These are phyloP conservation scores for Echeneis naucrates DNA, from an alignment of 2,797 vertebrate species.

Conservation along the genomic window DNA sequence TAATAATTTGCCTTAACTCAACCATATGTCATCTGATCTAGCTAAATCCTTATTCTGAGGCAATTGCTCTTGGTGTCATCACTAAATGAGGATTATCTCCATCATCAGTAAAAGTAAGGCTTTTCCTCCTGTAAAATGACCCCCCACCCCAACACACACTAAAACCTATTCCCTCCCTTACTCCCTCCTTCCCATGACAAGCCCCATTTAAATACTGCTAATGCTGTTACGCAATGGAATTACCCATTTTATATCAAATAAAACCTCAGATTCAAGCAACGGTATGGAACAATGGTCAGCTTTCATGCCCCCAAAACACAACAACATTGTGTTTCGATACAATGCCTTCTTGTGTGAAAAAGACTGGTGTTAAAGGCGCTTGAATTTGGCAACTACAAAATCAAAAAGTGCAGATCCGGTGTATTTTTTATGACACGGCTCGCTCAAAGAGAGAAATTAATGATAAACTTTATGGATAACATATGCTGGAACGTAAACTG, in stretches of 20 bases:
- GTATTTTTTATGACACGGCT: slow-evolving; percentile 67
- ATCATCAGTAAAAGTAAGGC: slow-evolving; percentile 65
- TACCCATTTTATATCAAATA: slow-evolving; percentile 78
- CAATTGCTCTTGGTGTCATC: slow-evolving; percentile 59
- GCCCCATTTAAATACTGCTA: slow-evolving; percentile 73
- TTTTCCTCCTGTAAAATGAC: slow-evolving; percentile 69
- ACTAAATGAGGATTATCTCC: slow-evolving; percentile 69
- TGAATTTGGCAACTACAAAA: slow-evolving; percentile 37
- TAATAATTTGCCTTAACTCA: slow-evolving; percentile 45
- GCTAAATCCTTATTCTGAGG: slow-evolving; percentile 61
- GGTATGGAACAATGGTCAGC: slow-evolving; percentile 69
- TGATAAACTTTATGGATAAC: slow-evolving; percentile 72
- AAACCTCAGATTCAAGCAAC: slow-evolving; percentile 72
- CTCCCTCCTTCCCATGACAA: slow-evolving; percentile 55
- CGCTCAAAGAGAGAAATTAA: slow-evolving; percentile 57
- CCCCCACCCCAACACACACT: background rate
- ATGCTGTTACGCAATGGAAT: slow-evolving; percentile 80
- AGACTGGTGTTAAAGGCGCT: slow-evolving; percentile 50
- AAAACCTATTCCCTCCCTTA: slow-evolving; percentile 13
- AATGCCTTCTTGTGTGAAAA: slow-evolving; percentile 70
- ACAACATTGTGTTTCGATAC: slow-evolving; percentile 76
- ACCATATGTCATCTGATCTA: slow-evolving; percentile 57
- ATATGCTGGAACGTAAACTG: slow-evolving; percentile 70
- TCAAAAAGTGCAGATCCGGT: slow-evolving; percentile 55
- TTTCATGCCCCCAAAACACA: slow-evolving; percentile 75